phyloP scores from a whole-genome alignment of 1,140 invertebrate species.

The Andricus grossulariae region DNA sequence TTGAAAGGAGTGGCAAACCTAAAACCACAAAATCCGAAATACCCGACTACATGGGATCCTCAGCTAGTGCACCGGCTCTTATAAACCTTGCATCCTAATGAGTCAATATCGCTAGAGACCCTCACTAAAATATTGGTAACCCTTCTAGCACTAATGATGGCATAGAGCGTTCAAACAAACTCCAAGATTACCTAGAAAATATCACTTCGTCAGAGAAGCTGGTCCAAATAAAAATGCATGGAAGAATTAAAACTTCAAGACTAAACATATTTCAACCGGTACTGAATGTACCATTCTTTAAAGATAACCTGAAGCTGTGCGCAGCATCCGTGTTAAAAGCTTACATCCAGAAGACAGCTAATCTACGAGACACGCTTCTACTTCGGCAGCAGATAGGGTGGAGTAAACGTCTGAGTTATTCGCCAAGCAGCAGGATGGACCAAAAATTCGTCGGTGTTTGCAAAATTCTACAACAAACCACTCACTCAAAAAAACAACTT shows the following conservation, averaged over 20 bases:
- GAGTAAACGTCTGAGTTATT: background rate
- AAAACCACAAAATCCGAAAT: background rate
- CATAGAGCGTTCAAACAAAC: background rate
- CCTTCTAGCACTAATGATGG: background rate
- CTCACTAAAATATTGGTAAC: background rate
- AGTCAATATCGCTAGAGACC: too few relatives aligned
- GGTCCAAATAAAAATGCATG: background rate
- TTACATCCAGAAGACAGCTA: background rate
- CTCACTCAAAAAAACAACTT: background rate
- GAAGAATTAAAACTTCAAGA: background rate
- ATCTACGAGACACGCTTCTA: background rate
- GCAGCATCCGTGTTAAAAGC: background rate
- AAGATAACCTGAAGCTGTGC: background rate
- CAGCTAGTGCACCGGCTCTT: too few relatives aligned
- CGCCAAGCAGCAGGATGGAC: background rate
- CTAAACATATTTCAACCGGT: background rate
- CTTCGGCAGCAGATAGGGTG: background rate
- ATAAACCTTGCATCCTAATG: too few relatives aligned
- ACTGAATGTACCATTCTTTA: background rate
- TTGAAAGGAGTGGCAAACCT: too few relatives aligned
- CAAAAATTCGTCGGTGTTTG: background rate
- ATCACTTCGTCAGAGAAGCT: background rate
- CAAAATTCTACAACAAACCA: background rate
- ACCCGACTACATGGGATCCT: background rate
- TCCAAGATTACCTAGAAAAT: background rate